phyloP scores from a whole-genome alignment of 2,113 vertebrate species.

The Poecilia latipinna region DNA sequence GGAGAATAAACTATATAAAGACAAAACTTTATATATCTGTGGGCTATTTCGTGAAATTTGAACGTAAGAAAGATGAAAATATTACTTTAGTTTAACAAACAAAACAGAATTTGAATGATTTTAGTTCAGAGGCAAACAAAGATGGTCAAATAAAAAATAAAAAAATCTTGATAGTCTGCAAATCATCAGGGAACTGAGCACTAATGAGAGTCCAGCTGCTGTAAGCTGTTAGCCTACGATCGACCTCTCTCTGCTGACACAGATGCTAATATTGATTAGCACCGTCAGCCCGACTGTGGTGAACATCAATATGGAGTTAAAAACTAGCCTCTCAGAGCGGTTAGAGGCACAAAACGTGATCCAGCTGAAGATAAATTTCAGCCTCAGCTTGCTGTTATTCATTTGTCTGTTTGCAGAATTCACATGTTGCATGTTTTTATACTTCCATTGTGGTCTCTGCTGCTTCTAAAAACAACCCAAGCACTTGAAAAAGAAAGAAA shows the following conservation, averaged over 20 bases:
- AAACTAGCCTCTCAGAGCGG: background rate
- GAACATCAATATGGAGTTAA: background rate
- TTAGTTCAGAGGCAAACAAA: background rate
- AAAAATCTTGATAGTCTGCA: background rate
- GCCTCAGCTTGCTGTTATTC: background rate
- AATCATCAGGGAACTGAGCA: background rate
- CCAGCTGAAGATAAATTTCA: background rate
- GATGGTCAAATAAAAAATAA: background rate
- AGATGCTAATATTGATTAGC: constrained; percentile 29
- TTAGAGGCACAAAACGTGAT: background rate
- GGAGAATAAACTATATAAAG: background rate
- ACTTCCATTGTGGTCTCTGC: no score
- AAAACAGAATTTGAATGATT: background rate
- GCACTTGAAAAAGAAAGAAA: no score
- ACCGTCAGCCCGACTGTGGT: background rate
- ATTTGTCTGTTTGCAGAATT: background rate
- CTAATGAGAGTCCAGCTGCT: background rate
- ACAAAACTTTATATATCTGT: background rate
- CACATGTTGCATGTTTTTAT: no score
- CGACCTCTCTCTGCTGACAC: background rate
- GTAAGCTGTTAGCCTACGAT: background rate
- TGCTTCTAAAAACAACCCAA: no score
- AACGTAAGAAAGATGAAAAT: background rate
- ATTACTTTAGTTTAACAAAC: background rate
- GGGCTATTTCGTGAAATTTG: background rate